Conservation (phyloP, 2,113 vertebrate genomes). For the Apodemus speciosus region DNA sequence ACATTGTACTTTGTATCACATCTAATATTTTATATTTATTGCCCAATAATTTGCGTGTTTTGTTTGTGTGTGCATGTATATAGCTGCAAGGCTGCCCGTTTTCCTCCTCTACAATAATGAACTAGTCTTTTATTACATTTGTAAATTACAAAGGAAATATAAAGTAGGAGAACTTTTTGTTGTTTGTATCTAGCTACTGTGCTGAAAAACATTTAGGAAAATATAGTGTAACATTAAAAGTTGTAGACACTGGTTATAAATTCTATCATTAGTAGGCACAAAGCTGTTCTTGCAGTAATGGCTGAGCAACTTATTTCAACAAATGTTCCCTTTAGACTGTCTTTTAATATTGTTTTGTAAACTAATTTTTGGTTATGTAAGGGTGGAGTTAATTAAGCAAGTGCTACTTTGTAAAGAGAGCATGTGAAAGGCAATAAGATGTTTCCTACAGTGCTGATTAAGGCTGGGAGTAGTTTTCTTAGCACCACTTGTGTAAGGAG, state of each 20-base stretch:
- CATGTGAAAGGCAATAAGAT: conserved; percentile 55
- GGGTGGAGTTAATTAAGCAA: conserved; percentile 77
- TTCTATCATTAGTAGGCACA: conserved; percentile 73
- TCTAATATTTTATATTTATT: conserved; percentile 72
- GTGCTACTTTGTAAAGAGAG: conserved; percentile 63
- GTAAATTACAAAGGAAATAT: conserved; percentile 78
- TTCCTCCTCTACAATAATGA: conserved; percentile 75
- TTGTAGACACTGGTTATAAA: conserved; percentile 71
- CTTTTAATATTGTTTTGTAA: conserved; percentile 74
- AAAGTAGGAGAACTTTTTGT: conserved; percentile 61
- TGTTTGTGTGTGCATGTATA: conserved; percentile 61
- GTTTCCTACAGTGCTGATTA: conserved; percentile 67
- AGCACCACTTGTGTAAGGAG: conserved; percentile 40
- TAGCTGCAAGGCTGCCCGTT: conserved; percentile 66
- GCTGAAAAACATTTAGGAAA: conserved; percentile 73
- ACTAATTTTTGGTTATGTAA: conserved; percentile 69
- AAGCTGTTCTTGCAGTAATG: conserved; percentile 69
- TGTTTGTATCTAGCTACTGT: conserved; percentile 65
- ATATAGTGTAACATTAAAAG: conserved; percentile 71
- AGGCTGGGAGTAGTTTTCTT: conserved; percentile 62
- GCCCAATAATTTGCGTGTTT: conserved; percentile 43
- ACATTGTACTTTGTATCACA: conserved; percentile 51
- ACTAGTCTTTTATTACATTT: conserved; percentile 75
- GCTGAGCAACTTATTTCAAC: conserved; percentile 70
- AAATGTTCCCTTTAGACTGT: conserved; percentile 72